A percentile compares a stretch with the other conserved stretches of the same genome.
phyloP scores from a whole-genome alignment of 2,797 vertebrate genomes.

The Masticophis lateralis region DNA sequence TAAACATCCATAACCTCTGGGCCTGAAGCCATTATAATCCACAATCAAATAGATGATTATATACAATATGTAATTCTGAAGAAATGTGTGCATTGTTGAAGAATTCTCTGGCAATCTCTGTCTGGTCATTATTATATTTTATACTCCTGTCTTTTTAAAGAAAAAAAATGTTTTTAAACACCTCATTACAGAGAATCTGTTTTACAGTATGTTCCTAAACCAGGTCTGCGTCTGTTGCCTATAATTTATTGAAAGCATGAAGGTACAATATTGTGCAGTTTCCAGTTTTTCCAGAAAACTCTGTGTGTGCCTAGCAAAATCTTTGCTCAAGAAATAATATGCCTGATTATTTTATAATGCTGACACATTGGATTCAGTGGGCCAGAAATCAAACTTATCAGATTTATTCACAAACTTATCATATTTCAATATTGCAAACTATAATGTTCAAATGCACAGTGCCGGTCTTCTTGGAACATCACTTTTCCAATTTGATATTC shows the following conservation, averaged over 20 bases:
- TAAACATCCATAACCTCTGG: conserved; percentile 48
- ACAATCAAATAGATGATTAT: conserved; percentile 1
- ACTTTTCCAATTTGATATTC: background rate
- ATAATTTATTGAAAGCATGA: conserved; percentile 12
- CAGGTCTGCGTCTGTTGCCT: conserved; percentile 4
- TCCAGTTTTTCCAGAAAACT: conserved; percentile 25
- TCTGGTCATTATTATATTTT: background rate
- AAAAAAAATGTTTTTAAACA: conserved; percentile 25
- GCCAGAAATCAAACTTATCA: background rate
- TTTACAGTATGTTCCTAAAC: conserved; percentile 6
- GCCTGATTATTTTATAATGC: conserved; percentile 1
- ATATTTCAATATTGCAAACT: background rate
- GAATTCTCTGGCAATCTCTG: background rate
- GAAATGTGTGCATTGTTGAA: background rate
- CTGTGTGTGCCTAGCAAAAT: background rate
- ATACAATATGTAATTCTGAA: conserved; percentile 11
- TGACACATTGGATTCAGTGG: background rate
- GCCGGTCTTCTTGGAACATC: background rate
- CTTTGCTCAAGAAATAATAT: background rate
- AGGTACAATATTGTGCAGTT: conserved; percentile 12
- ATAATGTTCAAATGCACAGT: background rate
- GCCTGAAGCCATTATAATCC: background rate
- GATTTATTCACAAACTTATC: background rate
- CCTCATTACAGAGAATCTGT: background rate
- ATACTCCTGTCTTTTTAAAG: background rate